These are phyloP conservation scores for Hylaea fasciaria DNA, from an alignment of 2,888 invertebrate species.

Conservation along the genomic window DNA sequence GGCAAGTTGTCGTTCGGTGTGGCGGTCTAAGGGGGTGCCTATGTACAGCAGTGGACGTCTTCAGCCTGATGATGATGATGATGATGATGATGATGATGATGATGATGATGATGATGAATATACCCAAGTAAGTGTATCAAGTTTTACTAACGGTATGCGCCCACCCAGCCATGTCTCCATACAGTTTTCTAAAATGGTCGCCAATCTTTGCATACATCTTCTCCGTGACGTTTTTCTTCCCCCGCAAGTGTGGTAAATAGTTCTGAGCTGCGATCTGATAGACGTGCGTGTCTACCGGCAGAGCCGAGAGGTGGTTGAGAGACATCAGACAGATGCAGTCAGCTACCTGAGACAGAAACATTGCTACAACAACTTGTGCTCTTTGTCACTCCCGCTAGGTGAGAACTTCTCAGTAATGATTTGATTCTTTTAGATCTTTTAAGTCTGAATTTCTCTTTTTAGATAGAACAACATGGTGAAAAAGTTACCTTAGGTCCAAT, in stretches of 20 bases:
- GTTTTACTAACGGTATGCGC: slow-evolving; percentile 92
- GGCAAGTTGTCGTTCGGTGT: no score
- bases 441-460: no score
- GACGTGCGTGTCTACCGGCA: slow-evolving; percentile 98
- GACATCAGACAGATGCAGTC: slow-evolving; percentile 99
- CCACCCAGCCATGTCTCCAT: slow-evolving; percentile 97
- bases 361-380: no score
- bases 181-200: slow-evolving; percentile 90
- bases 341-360: slow-evolving; percentile 88
- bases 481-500: slow-evolving; percentile 94
- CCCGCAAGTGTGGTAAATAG: slow-evolving; percentile 91
- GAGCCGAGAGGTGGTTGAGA: slow-evolving; percentile 92
- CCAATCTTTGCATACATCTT: slow-evolving; percentile 95
- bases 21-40: no score
- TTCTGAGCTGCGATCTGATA: slow-evolving; percentile 93
- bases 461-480: no score
- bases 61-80: no score
- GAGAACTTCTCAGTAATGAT: no score
- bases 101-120: no score
- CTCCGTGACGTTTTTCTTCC: slow-evolving; percentile 91
- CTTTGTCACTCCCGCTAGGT: no score
- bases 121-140: no score
- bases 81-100: no score
- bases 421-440: neutral
- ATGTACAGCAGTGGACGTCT: no score